phyloP scores from a whole-genome alignment of 2,797 vertebrate genomes.

The Lacerta agilis region DNA sequence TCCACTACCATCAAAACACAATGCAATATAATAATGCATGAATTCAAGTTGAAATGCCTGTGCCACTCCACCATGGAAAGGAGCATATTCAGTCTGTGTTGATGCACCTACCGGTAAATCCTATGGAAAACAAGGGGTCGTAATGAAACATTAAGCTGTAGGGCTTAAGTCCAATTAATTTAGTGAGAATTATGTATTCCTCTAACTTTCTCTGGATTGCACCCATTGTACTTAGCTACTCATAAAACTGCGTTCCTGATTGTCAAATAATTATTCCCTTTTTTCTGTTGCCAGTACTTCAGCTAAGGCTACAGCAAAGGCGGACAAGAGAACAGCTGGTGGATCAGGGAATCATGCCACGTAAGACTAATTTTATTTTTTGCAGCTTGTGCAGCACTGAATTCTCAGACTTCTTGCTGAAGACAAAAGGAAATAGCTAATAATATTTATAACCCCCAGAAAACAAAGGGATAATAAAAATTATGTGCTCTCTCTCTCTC shows the following conservation, averaged over 20 bases:
- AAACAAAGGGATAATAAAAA: background rate
- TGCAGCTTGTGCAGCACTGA: background rate
- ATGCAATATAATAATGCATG: background rate
- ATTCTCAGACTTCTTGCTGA: background rate
- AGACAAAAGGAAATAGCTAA: background rate
- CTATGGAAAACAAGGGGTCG: background rate
- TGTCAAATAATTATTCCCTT: slow-evolving; percentile 52
- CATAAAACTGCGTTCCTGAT: slow-evolving; percentile 65
- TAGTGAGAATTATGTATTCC: background rate
- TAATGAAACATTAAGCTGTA: background rate
- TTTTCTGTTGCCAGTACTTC: slow-evolving; percentile 87
- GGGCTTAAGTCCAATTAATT: background rate
- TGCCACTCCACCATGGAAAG: background rate
- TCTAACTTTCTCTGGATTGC: background rate
- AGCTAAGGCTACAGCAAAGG: slow-evolving; percentile 94
- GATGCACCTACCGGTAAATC: too few species aligned
- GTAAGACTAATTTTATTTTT: slow-evolving; percentile 79
- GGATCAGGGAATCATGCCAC: slow-evolving; percentile 98
- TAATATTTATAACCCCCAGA: background rate
- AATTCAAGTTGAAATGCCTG: background rate
- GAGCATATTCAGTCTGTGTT: background rate
- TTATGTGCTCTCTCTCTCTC: background rate
- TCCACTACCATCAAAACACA: background rate
- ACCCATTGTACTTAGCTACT: background rate
- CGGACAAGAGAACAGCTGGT: slow-evolving; percentile 94